A percentile compares a stretch with the other conserved stretches of the same genome.
Evolutionary conservation across 2,113 vertebrate genomes (phyloP).

Genomic region (Amphiprion percula): DNA sequence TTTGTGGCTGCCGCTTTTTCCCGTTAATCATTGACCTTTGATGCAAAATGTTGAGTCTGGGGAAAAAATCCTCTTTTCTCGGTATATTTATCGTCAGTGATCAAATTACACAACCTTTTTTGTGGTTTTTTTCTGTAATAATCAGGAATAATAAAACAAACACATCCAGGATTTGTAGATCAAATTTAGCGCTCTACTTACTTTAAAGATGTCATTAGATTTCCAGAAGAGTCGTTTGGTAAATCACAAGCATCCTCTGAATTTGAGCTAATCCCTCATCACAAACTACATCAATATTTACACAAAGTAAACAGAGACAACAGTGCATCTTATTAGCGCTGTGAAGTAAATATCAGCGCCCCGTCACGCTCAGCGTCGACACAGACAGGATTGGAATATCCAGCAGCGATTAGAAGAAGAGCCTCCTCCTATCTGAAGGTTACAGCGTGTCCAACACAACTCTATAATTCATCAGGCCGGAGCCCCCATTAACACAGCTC

Average conservation of each 20-base stretch:
- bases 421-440: constrained; percentile 62
- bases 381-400: constrained; percentile 57
- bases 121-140: not conserved
- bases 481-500: constrained; percentile 66
- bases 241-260: not conserved
- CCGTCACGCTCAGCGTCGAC: constrained; percentile 44
- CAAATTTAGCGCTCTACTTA: not conserved
- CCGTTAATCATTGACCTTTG: not conserved
- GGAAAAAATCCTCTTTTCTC: not conserved
- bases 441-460: constrained; percentile 50
- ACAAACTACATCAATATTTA: constrained; percentile 59
- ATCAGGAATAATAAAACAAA: too few relatives aligned
- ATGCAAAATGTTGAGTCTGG: not conserved
- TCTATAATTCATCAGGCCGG: constrained; percentile 55
- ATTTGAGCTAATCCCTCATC: constrained; percentile 35
- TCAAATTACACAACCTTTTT: not conserved
- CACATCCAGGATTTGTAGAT: not conserved
- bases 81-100: too few relatives aligned
- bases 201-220: not conserved
- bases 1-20: not conserved
- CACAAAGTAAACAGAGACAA: constrained; percentile 49
- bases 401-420: constrained; percentile 58
- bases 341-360: constrained; percentile 56
- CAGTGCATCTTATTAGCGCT: constrained; percentile 58
- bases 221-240: not conserved